phyloP scores from a whole-genome alignment of 2,113 vertebrate species.

The Pollachius pollachius region DNA sequence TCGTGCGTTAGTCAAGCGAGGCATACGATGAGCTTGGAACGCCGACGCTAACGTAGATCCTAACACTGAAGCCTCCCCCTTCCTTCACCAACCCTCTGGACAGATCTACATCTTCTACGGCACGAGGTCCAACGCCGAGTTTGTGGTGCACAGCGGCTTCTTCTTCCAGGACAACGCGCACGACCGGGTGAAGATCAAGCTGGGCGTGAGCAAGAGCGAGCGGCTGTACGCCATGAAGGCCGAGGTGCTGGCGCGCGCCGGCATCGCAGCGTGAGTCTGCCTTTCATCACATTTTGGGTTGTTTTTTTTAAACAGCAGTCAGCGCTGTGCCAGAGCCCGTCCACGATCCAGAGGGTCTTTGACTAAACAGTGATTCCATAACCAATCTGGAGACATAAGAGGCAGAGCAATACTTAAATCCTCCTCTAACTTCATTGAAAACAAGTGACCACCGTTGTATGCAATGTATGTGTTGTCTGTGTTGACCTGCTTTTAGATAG shows the following conservation, averaged over 20 bases:
- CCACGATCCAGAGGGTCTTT: too few relatives aligned
- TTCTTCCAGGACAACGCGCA: slow-evolving; percentile 97
- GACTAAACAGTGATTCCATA: too few relatives aligned
- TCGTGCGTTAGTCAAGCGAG: too few relatives aligned
- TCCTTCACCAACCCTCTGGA: slow-evolving; percentile 8
- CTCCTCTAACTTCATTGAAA: too few relatives aligned
- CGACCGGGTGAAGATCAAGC: slow-evolving; percentile 98
- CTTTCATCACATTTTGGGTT: not conserved
- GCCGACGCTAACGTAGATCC: not conserved
- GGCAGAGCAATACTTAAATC: too few relatives aligned
- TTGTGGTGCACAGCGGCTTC: slow-evolving; percentile 99
- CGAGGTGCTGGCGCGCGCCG: slow-evolving; percentile 93
- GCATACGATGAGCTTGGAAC: too few relatives aligned
- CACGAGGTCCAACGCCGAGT: slow-evolving; percentile 96
- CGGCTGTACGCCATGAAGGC: slow-evolving; percentile 96
- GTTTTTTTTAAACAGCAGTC: not conserved
- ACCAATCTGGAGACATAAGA: too few relatives aligned
- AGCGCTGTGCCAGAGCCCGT: too few relatives aligned
- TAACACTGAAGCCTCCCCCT: not conserved
- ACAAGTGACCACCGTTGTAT: too few relatives aligned
- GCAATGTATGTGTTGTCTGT: too few relatives aligned
- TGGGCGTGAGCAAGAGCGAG: slow-evolving; percentile 97
- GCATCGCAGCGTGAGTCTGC: slow-evolving; percentile 91
- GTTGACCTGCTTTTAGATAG: too few relatives aligned
- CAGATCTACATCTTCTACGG: slow-evolving; percentile 99